Evolutionary conservation across 1,140 invertebrate species (phyloP).

Genomic region (Prorops nasuta): DNA sequence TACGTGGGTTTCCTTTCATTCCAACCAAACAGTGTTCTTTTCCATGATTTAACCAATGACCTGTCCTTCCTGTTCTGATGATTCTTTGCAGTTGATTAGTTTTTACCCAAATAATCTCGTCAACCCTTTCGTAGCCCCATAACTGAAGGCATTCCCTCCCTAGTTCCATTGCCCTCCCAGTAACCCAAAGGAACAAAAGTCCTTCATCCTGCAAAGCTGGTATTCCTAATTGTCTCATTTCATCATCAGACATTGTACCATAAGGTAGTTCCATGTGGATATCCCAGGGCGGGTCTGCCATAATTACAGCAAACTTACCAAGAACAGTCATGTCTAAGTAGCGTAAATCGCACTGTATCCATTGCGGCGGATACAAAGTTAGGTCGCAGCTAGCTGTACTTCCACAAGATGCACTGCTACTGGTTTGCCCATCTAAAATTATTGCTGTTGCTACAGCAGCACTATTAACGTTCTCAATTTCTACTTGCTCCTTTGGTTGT

Average conservation of each 20-base stretch:
- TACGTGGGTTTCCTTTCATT: conserved; percentile 90
- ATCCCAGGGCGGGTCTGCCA: conserved; percentile 97
- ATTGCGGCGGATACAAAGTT: conserved; percentile 85
- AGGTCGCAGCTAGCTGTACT: conserved; percentile 40
- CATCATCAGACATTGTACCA: conserved; percentile 98
- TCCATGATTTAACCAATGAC: conserved; percentile 98
- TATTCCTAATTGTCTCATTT: conserved; percentile 90
- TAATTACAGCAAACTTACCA: conserved; percentile 90
- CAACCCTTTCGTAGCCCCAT: conserved; percentile 94
- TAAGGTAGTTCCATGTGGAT: conserved; percentile 99
- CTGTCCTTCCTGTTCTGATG: conserved; percentile 93
- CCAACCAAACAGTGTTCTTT: conserved; percentile 98
- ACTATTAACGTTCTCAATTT: conserved; percentile 19
- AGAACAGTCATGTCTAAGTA: conserved; percentile 95
- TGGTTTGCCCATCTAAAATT: conserved; percentile 35
- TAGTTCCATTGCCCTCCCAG: conserved; percentile 95
- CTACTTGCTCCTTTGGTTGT: conserved; percentile 47
- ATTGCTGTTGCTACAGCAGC: conserved; percentile 20
- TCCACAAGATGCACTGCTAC: conserved; percentile 25
- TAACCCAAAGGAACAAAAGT: conserved; percentile 96
- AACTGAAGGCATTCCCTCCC: conserved; percentile 88
- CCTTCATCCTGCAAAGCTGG: conserved; percentile 92
- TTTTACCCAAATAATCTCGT: conserved; percentile 99
- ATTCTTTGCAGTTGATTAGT: conserved; percentile 97
- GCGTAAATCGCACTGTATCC: conserved; percentile 95